Percentiles rank a stretch among this genome's conserved stretches.
These are phyloP conservation scores for Nomia melanderi DNA, from an alignment of 1,140 invertebrate genomes.

Conservation along the genomic window DNA sequence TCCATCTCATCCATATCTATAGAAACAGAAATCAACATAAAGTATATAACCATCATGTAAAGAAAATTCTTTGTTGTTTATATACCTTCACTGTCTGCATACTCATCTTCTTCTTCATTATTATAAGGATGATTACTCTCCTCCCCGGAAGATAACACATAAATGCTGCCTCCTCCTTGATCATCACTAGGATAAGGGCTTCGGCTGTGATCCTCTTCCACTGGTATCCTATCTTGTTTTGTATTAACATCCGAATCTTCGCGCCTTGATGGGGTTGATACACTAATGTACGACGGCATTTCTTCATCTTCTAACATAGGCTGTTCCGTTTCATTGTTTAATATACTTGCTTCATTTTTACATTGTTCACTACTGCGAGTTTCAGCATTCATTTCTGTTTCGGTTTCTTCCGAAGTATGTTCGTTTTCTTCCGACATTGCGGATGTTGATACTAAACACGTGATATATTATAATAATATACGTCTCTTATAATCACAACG, in stretches of 20 bases:
- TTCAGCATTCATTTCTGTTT: slow-evolving; percentile 39
- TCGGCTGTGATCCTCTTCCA: slow-evolving; percentile 35
- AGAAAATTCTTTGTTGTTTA: background rate
- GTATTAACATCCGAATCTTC: slow-evolving; percentile 59
- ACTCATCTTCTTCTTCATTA: slow-evolving; percentile 66
- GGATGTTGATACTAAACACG: slow-evolving; percentile 4
- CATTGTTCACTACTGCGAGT: slow-evolving; percentile 39
- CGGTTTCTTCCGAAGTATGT: slow-evolving; percentile 41
- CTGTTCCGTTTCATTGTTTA: slow-evolving; percentile 48
- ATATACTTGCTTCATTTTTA: slow-evolving; percentile 50
- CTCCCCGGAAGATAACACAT: slow-evolving; percentile 66
- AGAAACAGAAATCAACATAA: background rate
- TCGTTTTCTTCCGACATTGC: slow-evolving; percentile 53
- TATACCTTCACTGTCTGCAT: slow-evolving; percentile 61
- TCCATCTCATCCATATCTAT: slow-evolving; percentile 60
- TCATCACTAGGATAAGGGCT: slow-evolving; percentile 62
- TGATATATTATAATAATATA: background rate
- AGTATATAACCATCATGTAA: background rate
- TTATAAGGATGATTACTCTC: slow-evolving; percentile 56
- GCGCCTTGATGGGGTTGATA: slow-evolving; percentile 57
- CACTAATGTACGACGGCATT: slow-evolving; percentile 73
- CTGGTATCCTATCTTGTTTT: slow-evolving; percentile 40
- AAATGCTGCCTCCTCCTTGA: slow-evolving; percentile 68
- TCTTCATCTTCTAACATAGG: slow-evolving; percentile 74
- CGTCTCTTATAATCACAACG: background rate